These are phyloP conservation scores for Hylaeus volcanicus DNA, from an alignment of 1,140 invertebrate species.

Conservation along the genomic window DNA sequence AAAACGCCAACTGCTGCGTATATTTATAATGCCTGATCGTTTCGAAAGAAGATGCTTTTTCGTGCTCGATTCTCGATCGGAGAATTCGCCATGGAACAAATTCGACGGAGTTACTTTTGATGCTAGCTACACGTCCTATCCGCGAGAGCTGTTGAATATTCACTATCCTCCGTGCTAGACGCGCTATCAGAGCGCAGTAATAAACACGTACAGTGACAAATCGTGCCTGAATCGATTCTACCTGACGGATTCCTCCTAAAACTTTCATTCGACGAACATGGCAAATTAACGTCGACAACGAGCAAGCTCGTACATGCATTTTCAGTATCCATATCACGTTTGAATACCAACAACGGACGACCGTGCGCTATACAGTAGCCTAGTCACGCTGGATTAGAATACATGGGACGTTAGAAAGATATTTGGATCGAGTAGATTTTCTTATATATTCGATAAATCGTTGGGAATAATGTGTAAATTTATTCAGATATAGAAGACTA, in stretches of 20 bases:
- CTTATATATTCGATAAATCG: too few species aligned
- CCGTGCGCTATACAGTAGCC: too few species aligned
- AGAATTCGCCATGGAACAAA: constrained; percentile 41
- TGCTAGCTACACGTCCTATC: neutral
- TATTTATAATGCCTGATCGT: constrained; percentile 5
- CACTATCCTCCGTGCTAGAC: constrained; percentile 28
- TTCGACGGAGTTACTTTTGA: constrained; percentile 44
- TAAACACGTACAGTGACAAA: constrained; percentile 30
- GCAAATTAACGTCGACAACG: neutral
- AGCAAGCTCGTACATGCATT: too few species aligned
- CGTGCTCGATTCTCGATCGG: constrained; percentile 38
- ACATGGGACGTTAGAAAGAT: too few species aligned
- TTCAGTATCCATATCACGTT: too few species aligned
- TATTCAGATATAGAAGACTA: too few species aligned
- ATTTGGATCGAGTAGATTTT: too few species aligned
- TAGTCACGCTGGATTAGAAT: too few species aligned
- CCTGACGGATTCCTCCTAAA: neutral
- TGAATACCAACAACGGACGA: too few species aligned
- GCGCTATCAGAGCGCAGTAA: neutral
- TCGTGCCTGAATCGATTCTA: neutral
- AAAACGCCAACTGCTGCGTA: too few species aligned
- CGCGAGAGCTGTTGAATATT: constrained; percentile 56
- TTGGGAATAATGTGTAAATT: too few species aligned
- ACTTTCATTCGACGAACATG: neutral
- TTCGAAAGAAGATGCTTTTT: constrained; percentile 10